Conservation (phyloP, 2,797 vertebrate species). For the Galagoides demidoff region DNA sequence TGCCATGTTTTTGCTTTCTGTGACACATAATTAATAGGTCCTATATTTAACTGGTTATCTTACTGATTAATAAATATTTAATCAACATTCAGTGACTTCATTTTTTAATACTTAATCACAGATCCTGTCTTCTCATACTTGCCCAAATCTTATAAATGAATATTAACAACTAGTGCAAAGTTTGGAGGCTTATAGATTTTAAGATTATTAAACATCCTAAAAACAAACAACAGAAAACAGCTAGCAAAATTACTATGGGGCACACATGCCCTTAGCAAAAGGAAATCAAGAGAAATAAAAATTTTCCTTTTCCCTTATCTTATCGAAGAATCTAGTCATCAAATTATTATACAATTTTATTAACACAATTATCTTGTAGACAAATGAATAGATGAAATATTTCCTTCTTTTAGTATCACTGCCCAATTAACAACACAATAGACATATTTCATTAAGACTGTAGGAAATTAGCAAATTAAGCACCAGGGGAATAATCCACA, state of each 20-base stretch:
- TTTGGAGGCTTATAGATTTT: background rate
- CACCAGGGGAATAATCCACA: conserved; percentile 56
- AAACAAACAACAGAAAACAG: background rate
- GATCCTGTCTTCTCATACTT: background rate
- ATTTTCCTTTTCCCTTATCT: background rate
- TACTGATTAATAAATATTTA: conserved; percentile 1
- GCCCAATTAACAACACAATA: conserved; percentile 68
- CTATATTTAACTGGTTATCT: background rate
- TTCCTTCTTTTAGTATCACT: conserved; percentile 64
- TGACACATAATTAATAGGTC: background rate
- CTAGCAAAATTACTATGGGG: background rate
- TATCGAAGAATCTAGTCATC: conserved; percentile 8
- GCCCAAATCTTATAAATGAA: background rate
- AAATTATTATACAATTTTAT: conserved; percentile 67
- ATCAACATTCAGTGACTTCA: background rate
- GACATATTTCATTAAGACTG: conserved; percentile 64
- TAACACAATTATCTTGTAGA: conserved; percentile 54
- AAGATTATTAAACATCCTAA: background rate
- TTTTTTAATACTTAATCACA: background rate
- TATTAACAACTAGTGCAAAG: background rate
- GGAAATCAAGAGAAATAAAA: conserved; percentile 10
- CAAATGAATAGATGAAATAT: conserved; percentile 68
- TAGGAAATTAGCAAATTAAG: conserved; percentile 69
- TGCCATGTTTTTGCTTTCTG: background rate
- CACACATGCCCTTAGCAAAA: background rate